Conservation (phyloP, 2,797 vertebrate genomes). For the Coregonus sp. region DNA sequence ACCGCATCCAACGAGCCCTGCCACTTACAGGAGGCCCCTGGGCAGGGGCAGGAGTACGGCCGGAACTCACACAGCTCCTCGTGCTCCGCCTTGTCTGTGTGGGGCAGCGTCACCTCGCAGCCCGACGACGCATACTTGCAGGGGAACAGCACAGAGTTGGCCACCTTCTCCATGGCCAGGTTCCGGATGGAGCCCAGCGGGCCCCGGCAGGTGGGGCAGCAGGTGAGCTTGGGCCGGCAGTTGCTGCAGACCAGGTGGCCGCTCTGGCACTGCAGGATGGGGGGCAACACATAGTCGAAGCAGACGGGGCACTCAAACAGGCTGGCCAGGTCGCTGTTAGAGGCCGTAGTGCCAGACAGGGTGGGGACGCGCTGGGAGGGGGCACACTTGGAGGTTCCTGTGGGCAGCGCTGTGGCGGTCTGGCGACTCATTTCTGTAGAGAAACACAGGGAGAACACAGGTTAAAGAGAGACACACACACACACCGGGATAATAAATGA, state of each 20-base stretch:
- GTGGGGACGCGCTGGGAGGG: constrained; percentile 97
- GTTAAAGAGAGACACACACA: not conserved
- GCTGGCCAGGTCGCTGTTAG: constrained; percentile 98
- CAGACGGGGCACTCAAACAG: constrained; percentile 99
- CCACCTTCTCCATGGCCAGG: constrained; percentile 99
- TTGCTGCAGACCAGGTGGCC: constrained; percentile 98
- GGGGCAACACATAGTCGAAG: constrained; percentile 98
- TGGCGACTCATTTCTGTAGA: constrained; percentile 98
- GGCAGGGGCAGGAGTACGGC: constrained; percentile 96
- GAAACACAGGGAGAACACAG: not conserved
- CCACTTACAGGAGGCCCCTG: constrained; percentile 96
- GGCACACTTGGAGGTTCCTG: constrained; percentile 97
- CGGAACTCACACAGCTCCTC: constrained; percentile 98
- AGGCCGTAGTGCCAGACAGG: constrained; percentile 95
- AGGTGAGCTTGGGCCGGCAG: constrained; percentile 98
- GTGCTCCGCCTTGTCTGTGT: constrained; percentile 95
- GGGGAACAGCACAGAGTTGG: constrained; percentile 96
- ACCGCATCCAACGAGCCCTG: constrained; percentile 96
- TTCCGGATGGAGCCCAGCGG: constrained; percentile 97
- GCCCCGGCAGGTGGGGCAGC: constrained; percentile 96
- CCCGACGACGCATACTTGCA: constrained; percentile 97
- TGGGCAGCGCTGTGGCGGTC: constrained; percentile 97
- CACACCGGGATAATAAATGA: not conserved
- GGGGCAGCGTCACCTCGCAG: constrained; percentile 91
- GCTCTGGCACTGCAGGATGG: constrained; percentile 98